Evolutionary conservation across 1,140 invertebrate genomes (phyloP), one percentile per base, ranked within the genome.

Genomic region (Eulimnadia texana): DNA sequence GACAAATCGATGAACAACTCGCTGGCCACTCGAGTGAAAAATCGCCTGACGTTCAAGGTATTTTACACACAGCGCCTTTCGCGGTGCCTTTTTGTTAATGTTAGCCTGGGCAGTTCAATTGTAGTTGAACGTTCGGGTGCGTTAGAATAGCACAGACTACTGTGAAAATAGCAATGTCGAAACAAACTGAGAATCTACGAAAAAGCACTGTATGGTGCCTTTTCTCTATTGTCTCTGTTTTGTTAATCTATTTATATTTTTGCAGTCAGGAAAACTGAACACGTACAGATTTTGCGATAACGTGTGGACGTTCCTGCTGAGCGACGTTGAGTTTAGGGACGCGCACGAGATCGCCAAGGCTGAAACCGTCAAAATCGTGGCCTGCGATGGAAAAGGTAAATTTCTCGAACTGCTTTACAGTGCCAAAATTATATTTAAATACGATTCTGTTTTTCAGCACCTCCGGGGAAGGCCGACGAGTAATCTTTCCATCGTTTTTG

Each of bases 261-360:
- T 29, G 11, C 33, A 88, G 84, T 92, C 93, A 66, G 90, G 89
- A 33, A 96, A 96, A 80, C 77, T 99, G 63, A 95, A 95, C 70
- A 98, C 95, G 0, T 99, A 99, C 73, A 82, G 96, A 68, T 99
- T 98, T 78, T 99, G 96, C 82, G 96, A 99, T 78, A 99, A 99
- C 79, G 96, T 99, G 0, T 99, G 96, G 96, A 99, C 95, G n/a
- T 97, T 99, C 71, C 90, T 98, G 79, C 78, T 99, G 63, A 94
- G 95, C 73, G 90, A 98, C 77, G 94, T 98, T 11, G 96, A 99
- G 73, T 98, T 99, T 70, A 80, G 91, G 65, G 96, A 99, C 77
- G 88, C 93, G 0, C 88, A 93, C 71, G 93, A 98, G 72, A 81
- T 96, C 61, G 87, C 90, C 11, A 88, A 88, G 74, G 90, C 97